phyloP scores from a whole-genome alignment of 2,113 vertebrate species.

The Eira barbara region DNA sequence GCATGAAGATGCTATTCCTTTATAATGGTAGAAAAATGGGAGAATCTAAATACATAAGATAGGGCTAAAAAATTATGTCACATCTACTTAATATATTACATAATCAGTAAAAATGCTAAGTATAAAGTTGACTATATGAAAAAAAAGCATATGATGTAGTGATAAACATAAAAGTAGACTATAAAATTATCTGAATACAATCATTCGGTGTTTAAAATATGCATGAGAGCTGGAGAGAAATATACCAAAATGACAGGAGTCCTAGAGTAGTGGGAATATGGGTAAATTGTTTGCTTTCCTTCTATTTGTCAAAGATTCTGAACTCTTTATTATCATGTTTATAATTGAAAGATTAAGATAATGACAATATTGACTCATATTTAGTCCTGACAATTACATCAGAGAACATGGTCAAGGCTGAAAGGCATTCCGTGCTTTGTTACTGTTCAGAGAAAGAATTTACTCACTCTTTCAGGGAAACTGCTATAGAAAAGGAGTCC shows the following conservation, averaged over 20 bases:
- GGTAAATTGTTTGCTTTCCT: not conserved
- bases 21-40: not conserved
- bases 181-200: not conserved
- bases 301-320: not conserved
- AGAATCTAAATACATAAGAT: not conserved
- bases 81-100: not conserved
- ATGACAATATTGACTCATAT: not conserved
- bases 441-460: not conserved
- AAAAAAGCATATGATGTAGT: not conserved
- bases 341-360: conserved; percentile 22
- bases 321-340: not conserved
- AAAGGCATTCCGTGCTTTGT: not conserved
- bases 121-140: not conserved
- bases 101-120: not conserved
- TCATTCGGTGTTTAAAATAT: not conserved
- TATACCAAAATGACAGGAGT: not conserved
- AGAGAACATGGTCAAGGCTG: not conserved
- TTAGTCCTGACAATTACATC: not conserved
- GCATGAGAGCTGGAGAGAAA: not conserved
- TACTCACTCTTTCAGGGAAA: not conserved
- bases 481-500: not conserved
- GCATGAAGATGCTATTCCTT: not conserved
- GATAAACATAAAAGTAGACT: not conserved
- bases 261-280: not conserved
- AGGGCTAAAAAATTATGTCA: not conserved